Evolutionary conservation across 2,113 vertebrate genomes (phyloP).

Genomic region (Ameiurus melas): DNA sequence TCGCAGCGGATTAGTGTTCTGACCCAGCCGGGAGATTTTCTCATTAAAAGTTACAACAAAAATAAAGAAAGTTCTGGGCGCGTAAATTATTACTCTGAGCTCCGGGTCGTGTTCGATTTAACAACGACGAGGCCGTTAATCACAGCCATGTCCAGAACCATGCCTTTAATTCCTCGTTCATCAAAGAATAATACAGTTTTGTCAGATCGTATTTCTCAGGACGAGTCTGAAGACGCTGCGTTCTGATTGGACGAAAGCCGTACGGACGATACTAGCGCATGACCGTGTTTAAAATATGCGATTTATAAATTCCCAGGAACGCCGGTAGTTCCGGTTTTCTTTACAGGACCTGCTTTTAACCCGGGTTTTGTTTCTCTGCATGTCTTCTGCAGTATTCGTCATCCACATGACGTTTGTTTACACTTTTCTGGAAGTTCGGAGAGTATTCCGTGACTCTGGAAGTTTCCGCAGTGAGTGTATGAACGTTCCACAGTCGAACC

Average conservation of each 20-base stretch:
- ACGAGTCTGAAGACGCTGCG: neutral
- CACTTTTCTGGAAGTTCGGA: neutral
- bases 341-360: neutral
- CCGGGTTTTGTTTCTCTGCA: neutral
- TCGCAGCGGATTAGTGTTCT: neutral
- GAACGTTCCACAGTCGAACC: neutral
- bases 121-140: neutral
- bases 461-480: neutral
- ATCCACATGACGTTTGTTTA: neutral
- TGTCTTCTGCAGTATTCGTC: neutral
- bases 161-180: neutral
- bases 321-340: neutral
- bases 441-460: neutral
- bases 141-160: neutral
- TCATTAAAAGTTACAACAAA: constrained; percentile 60
- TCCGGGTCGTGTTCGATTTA: neutral
- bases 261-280: neutral
- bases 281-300: neutral
- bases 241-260: neutral
- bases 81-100: too few species aligned
- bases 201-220: neutral
- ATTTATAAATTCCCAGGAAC: neutral
- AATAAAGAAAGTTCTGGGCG: constrained; percentile 46
- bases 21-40: constrained; percentile 49
- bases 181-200: neutral